These are phyloP conservation scores for Diarsia rubi DNA, from an alignment of 2,888 invertebrate genomes.

Conservation along the genomic window DNA sequence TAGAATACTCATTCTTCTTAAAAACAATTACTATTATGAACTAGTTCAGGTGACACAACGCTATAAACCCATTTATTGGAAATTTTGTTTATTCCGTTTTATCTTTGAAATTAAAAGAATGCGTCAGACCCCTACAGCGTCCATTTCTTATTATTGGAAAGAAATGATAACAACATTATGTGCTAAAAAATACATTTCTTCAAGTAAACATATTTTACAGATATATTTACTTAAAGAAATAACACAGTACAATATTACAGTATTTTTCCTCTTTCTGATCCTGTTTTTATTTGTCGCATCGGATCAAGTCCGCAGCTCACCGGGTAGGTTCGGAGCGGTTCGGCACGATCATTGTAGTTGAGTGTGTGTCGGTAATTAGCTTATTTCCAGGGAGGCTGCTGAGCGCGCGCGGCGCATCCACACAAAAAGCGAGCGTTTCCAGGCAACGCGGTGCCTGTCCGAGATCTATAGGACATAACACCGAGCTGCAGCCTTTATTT, in stretches of 20 bases:
- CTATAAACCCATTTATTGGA: background rate
- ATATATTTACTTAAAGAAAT: too few species aligned
- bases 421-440: slow-evolving; percentile 67
- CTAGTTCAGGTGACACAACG: slow-evolving; percentile 1
- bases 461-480: background rate
- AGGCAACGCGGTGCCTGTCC: slow-evolving; percentile 24
- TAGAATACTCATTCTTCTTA: slow-evolving; percentile 9
- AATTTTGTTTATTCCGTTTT: slow-evolving; percentile 7
- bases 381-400: slow-evolving; percentile 58
- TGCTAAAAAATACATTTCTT: too few species aligned
- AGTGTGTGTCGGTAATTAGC: slow-evolving; percentile 72
- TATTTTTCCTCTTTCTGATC: background rate
- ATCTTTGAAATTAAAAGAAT: background rate
- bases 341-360: slow-evolving; percentile 61
- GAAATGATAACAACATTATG: background rate
- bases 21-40: background rate
- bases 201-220: background rate
- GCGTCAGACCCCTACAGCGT: background rate
- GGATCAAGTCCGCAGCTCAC: slow-evolving; percentile 15
- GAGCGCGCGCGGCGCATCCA: slow-evolving; percentile 37
- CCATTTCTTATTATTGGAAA: background rate
- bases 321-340: slow-evolving; percentile 6
- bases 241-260: too few species aligned
- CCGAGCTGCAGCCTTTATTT: slow-evolving; percentile 14
- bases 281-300: background rate